Conservation (phyloP, 2,888 invertebrate species). For the Laspeyria flexula region DNA sequence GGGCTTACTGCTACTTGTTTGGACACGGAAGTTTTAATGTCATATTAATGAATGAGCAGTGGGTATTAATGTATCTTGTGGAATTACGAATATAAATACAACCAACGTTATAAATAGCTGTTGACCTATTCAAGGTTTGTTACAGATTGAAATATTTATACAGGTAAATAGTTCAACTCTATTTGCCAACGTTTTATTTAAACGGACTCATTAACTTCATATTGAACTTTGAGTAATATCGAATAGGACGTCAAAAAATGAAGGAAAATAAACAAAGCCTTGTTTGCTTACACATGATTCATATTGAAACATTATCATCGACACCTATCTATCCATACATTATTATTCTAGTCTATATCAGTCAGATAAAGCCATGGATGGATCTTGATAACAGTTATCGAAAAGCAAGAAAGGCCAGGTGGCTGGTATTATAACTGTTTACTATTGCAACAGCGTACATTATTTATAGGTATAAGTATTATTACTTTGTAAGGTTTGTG, state of each 20-base stretch:
- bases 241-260: no score
- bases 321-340: slow-evolving; percentile 1
- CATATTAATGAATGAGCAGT: no score
- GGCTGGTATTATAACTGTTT: not conserved
- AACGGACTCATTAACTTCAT: no score
- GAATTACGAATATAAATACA: not conserved
- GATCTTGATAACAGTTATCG: not conserved
- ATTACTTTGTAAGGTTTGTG: no score
- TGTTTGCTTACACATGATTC: not conserved
- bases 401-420: not conserved
- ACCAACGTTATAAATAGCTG: not conserved
- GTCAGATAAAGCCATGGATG: not conserved
- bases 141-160: not conserved
- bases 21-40: not conserved
- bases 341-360: not conserved
- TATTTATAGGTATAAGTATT: not conserved
- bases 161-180: not conserved
- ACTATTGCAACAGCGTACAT: no score
- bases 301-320: not conserved
- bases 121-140: not conserved
- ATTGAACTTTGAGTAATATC: no score
- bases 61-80: not conserved
- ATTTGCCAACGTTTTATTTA: not conserved
- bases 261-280: not conserved
- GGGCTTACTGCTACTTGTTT: not conserved